Evolutionary conservation across 2,797 vertebrate genomes (phyloP), one percentile per base, ranked within the genome.

Genomic region (Sebastes oblongus): DNA sequence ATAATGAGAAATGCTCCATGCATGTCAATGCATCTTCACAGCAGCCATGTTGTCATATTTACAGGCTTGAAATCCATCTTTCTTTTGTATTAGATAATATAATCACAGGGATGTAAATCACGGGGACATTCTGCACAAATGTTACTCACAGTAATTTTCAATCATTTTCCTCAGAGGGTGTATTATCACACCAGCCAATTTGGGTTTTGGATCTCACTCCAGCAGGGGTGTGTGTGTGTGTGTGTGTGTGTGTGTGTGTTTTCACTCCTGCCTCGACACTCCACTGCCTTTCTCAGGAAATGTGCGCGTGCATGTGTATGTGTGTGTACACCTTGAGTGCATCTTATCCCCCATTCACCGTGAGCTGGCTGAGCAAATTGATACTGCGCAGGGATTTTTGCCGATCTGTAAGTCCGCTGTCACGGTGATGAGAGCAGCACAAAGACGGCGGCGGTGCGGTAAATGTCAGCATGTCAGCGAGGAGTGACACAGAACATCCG

Each of bases 381-480:
- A 91, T 87, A 84, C 77, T 20, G 78, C 58, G 11, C 42, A 32
- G 72, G 86, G 80, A 83, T 88, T 88, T 87, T 78, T 80, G 76
- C 72, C 27, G 58, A 88, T 87, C 81, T 85, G 77, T 76, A 86
- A 86, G 77, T 90, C 86, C 52, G 42, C 86, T 88, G 90, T 93
- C 92, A 92, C 78, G 62, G 81, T 78, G 90, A 88, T 89, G 91
- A 89, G 87, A 89, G 75, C 69, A 22, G 70, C 86, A 89, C 91
- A 87, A 90, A 89, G 91, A 82, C 36, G 34, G 24, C 75, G 14
- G 68, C 55, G 18, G 80, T 46, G 77, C 77, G n/a, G 80, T 81
- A 93, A 94, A 95, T 94, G 92, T 94, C 93, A 94, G 83, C 81
- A 42, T 81, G 89, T 92, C 92, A 86, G 80, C 9, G 39, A 80